A percentile compares a stretch with the other conserved stretches of the same genome.
phyloP scores from a whole-genome alignment of 2,797 vertebrate species.

The Serranus cabrilla region DNA sequence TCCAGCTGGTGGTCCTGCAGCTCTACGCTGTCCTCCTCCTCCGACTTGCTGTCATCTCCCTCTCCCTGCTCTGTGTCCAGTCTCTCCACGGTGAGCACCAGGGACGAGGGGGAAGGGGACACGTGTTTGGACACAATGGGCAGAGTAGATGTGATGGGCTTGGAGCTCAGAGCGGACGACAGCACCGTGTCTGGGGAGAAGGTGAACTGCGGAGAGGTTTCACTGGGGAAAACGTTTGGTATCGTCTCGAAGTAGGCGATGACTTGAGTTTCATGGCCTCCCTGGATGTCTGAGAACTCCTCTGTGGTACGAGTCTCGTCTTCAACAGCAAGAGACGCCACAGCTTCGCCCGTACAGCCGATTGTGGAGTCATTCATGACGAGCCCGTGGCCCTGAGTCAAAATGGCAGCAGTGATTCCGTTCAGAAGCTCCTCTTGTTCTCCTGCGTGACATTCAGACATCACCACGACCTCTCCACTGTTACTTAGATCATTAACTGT shows the following conservation, averaged over 20 bases:
- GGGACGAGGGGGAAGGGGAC: constrained; percentile 29
- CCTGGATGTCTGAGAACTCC: constrained; percentile 30
- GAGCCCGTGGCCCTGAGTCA: constrained; percentile 51
- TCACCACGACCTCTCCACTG: constrained; percentile 63
- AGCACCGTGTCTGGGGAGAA: constrained; percentile 72
- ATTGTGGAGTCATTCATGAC: constrained; percentile 1
- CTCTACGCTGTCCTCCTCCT: constrained; percentile 50
- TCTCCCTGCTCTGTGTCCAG: constrained; percentile 64
- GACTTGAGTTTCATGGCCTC: constrained; percentile 53
- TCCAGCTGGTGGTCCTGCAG: constrained; percentile 71
- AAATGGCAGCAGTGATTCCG: constrained; percentile 52
- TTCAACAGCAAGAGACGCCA: constrained; percentile 43
- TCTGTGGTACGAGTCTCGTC: constrained; percentile 47
- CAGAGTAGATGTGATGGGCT: constrained; percentile 85
- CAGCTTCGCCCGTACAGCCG: neutral
- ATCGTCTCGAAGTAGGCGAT: constrained; percentile 84
- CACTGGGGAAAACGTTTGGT: constrained; percentile 68
- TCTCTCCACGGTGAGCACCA: constrained; percentile 63
- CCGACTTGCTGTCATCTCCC: constrained; percentile 44
- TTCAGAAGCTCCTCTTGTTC: constrained; percentile 60
- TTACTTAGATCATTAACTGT: constrained; percentile 33
- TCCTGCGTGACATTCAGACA: constrained; percentile 55
- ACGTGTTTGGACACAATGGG: constrained; percentile 85
- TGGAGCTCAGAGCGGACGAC: constrained; percentile 78
- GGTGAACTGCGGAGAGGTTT: constrained; percentile 20